Base-by-base conservation (phyloP, 2,888 invertebrate genomes). In the Eupeodes latifasciatus region DNA sequence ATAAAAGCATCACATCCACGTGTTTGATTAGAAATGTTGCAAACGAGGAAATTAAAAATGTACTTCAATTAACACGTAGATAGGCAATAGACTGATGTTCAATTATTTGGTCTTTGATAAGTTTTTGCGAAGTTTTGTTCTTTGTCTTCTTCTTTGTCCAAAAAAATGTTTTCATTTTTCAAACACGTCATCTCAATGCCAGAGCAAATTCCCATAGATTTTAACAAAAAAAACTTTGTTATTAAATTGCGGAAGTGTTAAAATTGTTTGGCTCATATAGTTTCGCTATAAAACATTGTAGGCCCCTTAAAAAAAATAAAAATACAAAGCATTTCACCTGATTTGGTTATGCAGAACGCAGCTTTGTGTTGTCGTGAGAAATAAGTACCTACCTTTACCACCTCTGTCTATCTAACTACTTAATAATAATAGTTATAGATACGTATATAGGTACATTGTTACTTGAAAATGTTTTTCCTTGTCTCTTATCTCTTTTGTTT, bases 11-110 rank as follows among this genome's bases (percentile, higher is more conserved):
- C 19, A 72, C 59, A 47, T 49, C 72, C 72, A 59, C 57, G 72
- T 47, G 44, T 27, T 36, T n/a, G 5, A n/a, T 11, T 44, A 6
- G 0, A 40, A 55, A 44, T 47, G 57, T 72, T 14, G 44, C 27
- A 47, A 57, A 72, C 44, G 55, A 59, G 59, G 72, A 72, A 72
- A 72, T 72, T 59, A 10, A 72, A 72, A 72, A 47, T 59, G 72
- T 59, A 34, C n/a, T 57, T 59, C 34, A 47, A 72, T 72, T 47
- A 72, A 72, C 72, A 72, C 57, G 57, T 59, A 72, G 47, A 72
- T 27, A 59, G 12, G 7, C 19, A 7, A 49, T 40, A 40, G 1
- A 40, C 40, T 40, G 4, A 40, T 40, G 14, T 19, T 69, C 27
- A 1, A 27, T 6, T 12, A 14, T 49, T 27, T 51, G 12, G 55